Base-by-base conservation (phyloP, 2,113 vertebrate genomes). In the Sitta europaea region DNA sequence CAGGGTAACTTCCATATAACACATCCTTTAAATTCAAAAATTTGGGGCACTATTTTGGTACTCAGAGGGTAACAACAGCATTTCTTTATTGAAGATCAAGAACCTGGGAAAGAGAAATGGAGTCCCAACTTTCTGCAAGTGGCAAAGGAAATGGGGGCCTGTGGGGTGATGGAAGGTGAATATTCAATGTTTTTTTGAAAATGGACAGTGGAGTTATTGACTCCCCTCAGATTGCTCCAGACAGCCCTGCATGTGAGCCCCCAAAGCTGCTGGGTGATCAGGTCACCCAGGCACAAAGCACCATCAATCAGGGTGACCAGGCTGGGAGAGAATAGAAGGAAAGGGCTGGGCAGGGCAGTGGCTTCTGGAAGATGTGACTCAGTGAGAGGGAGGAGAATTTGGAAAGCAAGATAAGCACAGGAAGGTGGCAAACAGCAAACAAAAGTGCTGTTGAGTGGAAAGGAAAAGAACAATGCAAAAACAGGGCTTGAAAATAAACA, bases 321-420 rank as follows among this genome's bases (percentile, higher is more conserved):
- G 68, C 2, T 11, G 2, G 65, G 38, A 42, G 35, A 94, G 77
- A 96, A 90, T 23, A n/a, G n/a, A n/a, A 1, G 58, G 91, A 90
- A 96, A 81, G 76, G 92, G 88, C 78, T 61, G 82, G 91, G 88
- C 71, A 86, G 74, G 73, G 81, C 4, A 31, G 78, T n/a, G 87
- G 77, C 86, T 35, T 66, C 24, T 45, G 71, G 71, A 42, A 87
- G 71, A 82, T 28, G 74, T 88, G 90, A 86, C 74, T 86, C 81
- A 91, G 3, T 4, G 35, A 61, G 10, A 93, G 43, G 84, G 65
- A 94, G 76, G 82, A 78, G 76, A 92, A 62, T 81, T 35, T 86
- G 73, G 70, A 74, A 70, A 75, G 59, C 72, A 47, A 91, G 92
- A 71, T 62, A 96, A 86, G 75, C 73, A 88, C 91, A 53, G 82